phyloP scores from a whole-genome alignment of 2,113 vertebrate genomes.

The Equus quagga region DNA sequence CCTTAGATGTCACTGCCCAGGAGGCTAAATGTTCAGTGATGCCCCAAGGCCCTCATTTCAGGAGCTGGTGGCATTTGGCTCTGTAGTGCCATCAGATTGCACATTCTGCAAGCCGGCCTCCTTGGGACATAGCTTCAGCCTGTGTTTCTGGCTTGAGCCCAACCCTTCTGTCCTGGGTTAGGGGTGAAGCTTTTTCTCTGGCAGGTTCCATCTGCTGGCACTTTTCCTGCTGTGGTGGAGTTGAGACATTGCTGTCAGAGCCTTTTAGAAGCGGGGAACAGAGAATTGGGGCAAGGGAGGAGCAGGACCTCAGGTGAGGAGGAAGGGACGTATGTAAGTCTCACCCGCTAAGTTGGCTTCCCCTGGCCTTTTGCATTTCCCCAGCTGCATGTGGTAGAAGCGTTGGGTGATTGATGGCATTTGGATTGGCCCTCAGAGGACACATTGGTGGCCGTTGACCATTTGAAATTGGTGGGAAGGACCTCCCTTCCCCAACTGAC shows the following conservation, averaged over 20 bases:
- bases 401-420: background rate
- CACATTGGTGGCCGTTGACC: background rate
- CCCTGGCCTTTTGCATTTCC: background rate
- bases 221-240: background rate
- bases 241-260: background rate
- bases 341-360: background rate
- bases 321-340: background rate
- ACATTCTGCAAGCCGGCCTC: background rate
- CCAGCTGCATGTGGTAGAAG: background rate
- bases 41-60: background rate
- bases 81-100: accelerated
- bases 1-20: accelerated
- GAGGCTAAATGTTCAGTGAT: background rate
- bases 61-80: background rate
- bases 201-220: background rate
- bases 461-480: background rate
- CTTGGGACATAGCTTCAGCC: background rate
- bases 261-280: background rate
- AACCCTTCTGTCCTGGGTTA: background rate
- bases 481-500: background rate
- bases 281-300: background rate
- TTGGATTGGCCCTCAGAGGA: background rate
- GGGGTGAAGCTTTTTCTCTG: background rate
- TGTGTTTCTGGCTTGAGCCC: background rate
- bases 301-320: background rate